Base-by-base conservation (phyloP, 2,113 vertebrate genomes). In the Stercorarius parasiticus region DNA sequence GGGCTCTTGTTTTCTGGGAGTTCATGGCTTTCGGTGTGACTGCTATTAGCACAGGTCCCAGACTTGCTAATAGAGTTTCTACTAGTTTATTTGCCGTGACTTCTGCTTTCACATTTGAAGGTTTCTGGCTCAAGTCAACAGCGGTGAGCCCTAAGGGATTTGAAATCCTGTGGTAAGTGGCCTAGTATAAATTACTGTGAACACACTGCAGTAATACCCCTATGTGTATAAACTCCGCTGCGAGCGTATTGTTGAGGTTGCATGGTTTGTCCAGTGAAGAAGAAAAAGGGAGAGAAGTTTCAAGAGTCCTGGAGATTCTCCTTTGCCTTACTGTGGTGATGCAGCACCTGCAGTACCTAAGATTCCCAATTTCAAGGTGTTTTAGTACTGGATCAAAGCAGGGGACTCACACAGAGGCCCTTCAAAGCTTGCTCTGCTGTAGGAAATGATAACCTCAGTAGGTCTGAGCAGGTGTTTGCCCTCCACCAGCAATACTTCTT, bases 381-480 rank as follows among this genome's bases (percentile, higher is more conserved):
- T 90, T 59, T 43, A 70, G 32, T 30, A 13, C 40, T 50, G 85
- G 38, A 81, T 40, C 59, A 74, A 80, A 92, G 84, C 66, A 6
- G 4, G 32, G 0, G 1, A 32, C 86, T 89, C 61, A 26, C 0
- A 0, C 59, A 58, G 50, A 30, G 34, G 22, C 16, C 26, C 67
- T 91, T 55, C 61, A 66, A 64, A 91, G 45, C 53, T 81, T 45
- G 36, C 58, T 73, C 53, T 77, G 52, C 82, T 73, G 1, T 59
- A 70, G 78, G 74, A 88, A 85, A 77, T 32, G 30, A 53, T 34
- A 66, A 90, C 62, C 58, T 42, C 0, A 0, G 40, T 36, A 30
- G 34, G 27, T 73, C 64, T 92, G 58, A 69, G 27, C 52, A 27
- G 26, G 30, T 34, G 34, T 42, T 92, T 62, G 25, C 70, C 70